These are phyloP conservation scores for Sthenelais limicola DNA, from an alignment of 2,888 invertebrate genomes.

Conservation along the genomic window DNA sequence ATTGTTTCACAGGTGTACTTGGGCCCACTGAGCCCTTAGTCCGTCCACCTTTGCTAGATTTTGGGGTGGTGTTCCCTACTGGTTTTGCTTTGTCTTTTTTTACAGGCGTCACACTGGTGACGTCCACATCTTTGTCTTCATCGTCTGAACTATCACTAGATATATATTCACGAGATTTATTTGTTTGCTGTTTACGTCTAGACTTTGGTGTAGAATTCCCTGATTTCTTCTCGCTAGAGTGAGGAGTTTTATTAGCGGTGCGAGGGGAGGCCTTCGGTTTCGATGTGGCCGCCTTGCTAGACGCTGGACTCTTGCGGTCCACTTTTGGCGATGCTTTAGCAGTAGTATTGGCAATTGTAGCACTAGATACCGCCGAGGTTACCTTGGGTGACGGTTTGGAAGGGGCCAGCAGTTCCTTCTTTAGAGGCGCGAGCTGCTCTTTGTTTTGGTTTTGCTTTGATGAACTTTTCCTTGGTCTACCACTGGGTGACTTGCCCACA, in stretches of 20 bases:
- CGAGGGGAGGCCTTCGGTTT: neutral
- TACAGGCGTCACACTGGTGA: conserved; percentile 20
- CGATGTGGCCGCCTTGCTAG: too few relatives aligned
- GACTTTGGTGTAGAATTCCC: conserved; percentile 7
- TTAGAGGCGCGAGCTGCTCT: neutral
- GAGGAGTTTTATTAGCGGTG: too few relatives aligned
- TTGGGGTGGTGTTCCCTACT: neutral
- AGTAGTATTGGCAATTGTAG: neutral
- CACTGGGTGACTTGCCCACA: conserved; percentile 20
- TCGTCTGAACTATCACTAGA: conserved; percentile 1
- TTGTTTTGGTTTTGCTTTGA: neutral
- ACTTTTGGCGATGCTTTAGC: too few relatives aligned
- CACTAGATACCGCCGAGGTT: neutral
- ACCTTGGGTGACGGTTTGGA: conserved; percentile 20
- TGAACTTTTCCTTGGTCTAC: neutral
- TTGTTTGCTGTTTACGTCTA: conserved; percentile 3
- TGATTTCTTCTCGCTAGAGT: neutral
- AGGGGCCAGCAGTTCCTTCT: neutral
- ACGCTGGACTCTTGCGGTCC: too few relatives aligned
- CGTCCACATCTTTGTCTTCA: conserved; percentile 22
- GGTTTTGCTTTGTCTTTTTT: neutral
- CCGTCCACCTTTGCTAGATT: conserved; percentile 9
- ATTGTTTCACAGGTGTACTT: conserved; percentile 1
- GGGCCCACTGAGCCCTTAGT: conserved; percentile 1
- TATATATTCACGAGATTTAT: neutral